These are phyloP conservation scores for Drosophila silvestris DNA, from an alignment of 2,888 invertebrate genomes.

Conservation along the genomic window DNA sequence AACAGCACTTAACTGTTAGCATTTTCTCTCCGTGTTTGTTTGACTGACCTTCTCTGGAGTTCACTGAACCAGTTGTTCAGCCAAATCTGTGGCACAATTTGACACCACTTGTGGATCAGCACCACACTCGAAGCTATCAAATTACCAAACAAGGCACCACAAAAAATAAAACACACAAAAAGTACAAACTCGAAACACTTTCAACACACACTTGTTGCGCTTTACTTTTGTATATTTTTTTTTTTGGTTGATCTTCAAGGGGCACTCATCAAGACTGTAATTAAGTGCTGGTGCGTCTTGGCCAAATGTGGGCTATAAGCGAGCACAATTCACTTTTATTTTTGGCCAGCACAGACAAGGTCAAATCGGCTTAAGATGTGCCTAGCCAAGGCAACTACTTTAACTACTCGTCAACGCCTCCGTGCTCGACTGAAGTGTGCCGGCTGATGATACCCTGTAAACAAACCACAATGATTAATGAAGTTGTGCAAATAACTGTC, in stretches of 20 bases:
- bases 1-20: conserved; percentile 19
- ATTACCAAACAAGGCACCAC: conserved; percentile 55
- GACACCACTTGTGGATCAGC: conserved; percentile 56
- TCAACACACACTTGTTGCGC: conserved; percentile 32
- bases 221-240: neutral
- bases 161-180: neutral
- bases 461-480: neutral
- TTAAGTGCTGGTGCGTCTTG: conserved; percentile 47
- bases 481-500: neutral
- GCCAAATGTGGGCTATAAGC: conserved; percentile 54
- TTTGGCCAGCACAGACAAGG: conserved; percentile 33
- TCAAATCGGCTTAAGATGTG: conserved; percentile 30
- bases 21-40: conserved; percentile 17
- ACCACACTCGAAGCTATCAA: conserved; percentile 52
- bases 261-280: conserved; percentile 61
- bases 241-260: conserved; percentile 12
- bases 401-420: conserved; percentile 3
- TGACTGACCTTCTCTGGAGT: conserved; percentile 54
- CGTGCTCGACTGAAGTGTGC: neutral
- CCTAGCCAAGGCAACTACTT: conserved; percentile 21
- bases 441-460: neutral
- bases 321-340: conserved; percentile 7
- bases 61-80: conserved; percentile 64
- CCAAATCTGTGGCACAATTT: conserved; percentile 60
- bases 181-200: conserved; percentile 50